Base-by-base conservation (phyloP, 2,797 vertebrate species). In the Alosa sapidissima region DNA sequence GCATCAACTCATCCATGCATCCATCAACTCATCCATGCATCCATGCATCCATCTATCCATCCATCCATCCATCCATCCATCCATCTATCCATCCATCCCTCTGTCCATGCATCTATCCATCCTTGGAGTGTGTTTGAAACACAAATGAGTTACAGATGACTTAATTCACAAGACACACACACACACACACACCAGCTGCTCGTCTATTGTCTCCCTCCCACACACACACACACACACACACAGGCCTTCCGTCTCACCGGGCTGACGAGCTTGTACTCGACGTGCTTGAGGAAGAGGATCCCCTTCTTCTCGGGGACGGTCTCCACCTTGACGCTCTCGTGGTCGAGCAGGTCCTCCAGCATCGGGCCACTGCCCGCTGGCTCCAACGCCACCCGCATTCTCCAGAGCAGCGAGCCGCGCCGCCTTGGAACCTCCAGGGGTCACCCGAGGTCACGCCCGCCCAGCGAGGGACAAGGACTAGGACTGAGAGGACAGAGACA, bases 191-290 rank as follows among this genome's bases (percentile, higher is more conserved):
- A 28, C 28, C 51, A 52, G 10, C 51, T 52, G 51, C 51, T 52
- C 10, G 0, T 10, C 51, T 11, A 52, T 52, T 52, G 14, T 52
- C 49, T 51, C 48, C 48, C 48, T 49, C 48, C 14, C 52, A 54
- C 11, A 54, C 52, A 7, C 36, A n/a, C 14, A 47, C 5, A 41
- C 52, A 54, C 52, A 54, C 52, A 54, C 51, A 55, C 0, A 48
- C 65, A 8, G 45, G 45, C 21, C 21, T 41, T 41, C 41, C 2
- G 9, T 11, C 54, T 49, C 91, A 96, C 96, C 96, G 96, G 95
- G 91, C 95, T 97, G 84, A 94, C 94, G 85, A 97, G 94, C 84
- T 96, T 95, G 0, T 96, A 97, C 11, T 97, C 95, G 92, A 96
- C 95, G 9, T 96, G 96, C 89, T 96, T 96, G 81, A 97, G 94